Conservation (phyloP, 2,888 invertebrate genomes). For the Aphrophora alni region DNA sequence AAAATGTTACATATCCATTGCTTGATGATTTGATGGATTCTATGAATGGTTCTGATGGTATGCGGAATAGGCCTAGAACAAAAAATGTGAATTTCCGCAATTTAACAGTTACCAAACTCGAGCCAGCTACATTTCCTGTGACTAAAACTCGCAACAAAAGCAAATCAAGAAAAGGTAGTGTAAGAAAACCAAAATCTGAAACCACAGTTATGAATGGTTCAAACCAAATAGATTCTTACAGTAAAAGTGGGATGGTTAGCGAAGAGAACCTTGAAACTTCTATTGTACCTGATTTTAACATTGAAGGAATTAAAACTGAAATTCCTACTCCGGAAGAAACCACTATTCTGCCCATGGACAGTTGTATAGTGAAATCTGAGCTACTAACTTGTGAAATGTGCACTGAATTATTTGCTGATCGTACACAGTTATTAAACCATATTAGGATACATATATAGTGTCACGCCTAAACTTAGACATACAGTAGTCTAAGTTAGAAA, state of each 20-base stretch:
- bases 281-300: conserved; percentile 43
- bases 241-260: conserved; percentile 23
- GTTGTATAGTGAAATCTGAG: conserved; percentile 45
- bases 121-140: conserved; percentile 62
- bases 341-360: conserved; percentile 27
- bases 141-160: conserved; percentile 50
- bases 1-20: conserved; percentile 28
- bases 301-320: conserved; percentile 29
- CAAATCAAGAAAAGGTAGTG: conserved; percentile 23
- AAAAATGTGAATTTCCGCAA: conserved; percentile 70
- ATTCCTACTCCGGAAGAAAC: conserved; percentile 17
- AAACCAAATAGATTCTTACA: conserved; percentile 27
- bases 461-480: conserved; percentile 36
- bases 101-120: conserved; percentile 60
- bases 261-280: conserved; percentile 45
- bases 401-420: conserved; percentile 73
- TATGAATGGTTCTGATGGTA: conserved; percentile 33
- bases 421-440: conserved; percentile 76
- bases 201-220: conserved; percentile 45
- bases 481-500: conserved; percentile 25
- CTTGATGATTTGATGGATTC: conserved; percentile 54
- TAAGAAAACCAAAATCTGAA: conserved; percentile 51
- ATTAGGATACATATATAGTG: conserved; percentile 77
- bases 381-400: conserved; percentile 81
- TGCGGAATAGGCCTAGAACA: conserved; percentile 61